These are phyloP conservation scores for Prionace glauca DNA, from an alignment of 2,797 vertebrate genomes.

Conservation along the genomic window DNA sequence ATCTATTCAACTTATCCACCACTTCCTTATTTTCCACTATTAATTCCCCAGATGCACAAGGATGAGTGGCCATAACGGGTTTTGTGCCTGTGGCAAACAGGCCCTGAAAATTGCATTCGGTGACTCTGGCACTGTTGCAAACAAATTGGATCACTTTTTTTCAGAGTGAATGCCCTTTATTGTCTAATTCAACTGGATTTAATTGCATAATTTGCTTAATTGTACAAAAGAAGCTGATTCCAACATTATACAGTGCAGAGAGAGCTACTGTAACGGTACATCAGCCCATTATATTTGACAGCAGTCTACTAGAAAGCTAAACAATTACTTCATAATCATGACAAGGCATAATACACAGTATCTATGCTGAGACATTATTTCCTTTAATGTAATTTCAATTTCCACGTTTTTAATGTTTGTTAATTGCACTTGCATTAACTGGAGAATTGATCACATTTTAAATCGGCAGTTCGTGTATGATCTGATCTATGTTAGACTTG, in stretches of 20 bases:
- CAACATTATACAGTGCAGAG: not conserved
- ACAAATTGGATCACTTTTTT: not conserved
- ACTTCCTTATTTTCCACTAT: too few species aligned
- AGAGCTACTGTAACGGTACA: not conserved
- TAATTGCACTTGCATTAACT: slow-evolving; percentile 30
- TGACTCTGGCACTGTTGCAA: not conserved
- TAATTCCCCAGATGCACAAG: too few species aligned
- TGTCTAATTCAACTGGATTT: not conserved
- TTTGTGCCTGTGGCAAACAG: too few species aligned
- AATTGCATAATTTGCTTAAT: slow-evolving; percentile 4
- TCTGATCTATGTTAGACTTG: not conserved
- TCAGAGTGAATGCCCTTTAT: not conserved
- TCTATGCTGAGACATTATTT: not conserved
- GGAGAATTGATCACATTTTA: slow-evolving; percentile 27
- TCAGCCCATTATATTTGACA: not conserved
- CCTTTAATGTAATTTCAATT: slow-evolving; percentile 18
- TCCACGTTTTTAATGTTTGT: slow-evolving; percentile 14
- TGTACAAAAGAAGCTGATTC: not conserved
- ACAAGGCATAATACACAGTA: not conserved
- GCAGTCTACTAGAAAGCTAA: not conserved
- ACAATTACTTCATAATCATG: slow-evolving; percentile 5
- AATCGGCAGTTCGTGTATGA: slow-evolving; percentile 1
- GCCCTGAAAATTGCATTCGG: too few species aligned
- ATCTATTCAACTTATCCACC: too few species aligned
- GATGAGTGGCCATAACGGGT: too few species aligned